A percentile compares a stretch with the other conserved stretches of the same genome.
Evolutionary conservation across 2,113 vertebrate genomes (phyloP).

Genomic region (Otocyon megalotis): DNA sequence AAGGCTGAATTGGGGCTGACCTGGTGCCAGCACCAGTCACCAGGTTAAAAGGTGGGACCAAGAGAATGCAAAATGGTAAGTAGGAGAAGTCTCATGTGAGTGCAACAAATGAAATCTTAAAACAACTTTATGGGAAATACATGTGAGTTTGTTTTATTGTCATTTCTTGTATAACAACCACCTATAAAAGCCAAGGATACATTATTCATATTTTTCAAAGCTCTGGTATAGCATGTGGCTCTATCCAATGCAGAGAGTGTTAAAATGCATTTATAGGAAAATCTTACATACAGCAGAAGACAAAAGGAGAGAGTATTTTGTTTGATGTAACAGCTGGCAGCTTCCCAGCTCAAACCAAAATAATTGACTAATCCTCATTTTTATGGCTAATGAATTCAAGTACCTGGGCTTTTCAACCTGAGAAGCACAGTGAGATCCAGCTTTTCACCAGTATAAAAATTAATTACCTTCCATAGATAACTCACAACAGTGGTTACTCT

Average conservation of each 20-base stretch:
- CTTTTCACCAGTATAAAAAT: constrained; percentile 32
- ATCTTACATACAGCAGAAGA: not conserved
- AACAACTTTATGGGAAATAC: not conserved
- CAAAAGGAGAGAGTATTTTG: not conserved
- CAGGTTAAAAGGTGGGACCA: not conserved
- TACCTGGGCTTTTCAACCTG: not conserved
- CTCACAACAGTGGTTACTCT: not conserved
- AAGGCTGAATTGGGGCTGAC: not conserved
- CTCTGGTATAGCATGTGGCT: not conserved
- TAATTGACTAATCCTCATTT: constrained; percentile 17
- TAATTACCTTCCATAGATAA: not conserved
- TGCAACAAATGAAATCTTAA: constrained; percentile 1
- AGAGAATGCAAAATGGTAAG: not conserved
- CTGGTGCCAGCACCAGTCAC: not conserved
- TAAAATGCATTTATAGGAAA: constrained; percentile 41
- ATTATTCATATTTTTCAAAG: constrained; percentile 33
- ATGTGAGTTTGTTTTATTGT: not conserved
- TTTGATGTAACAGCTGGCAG: not conserved
- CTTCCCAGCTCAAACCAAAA: constrained; percentile 31
- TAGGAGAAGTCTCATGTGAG: not conserved
- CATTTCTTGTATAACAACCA: not conserved
- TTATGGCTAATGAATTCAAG: not conserved
- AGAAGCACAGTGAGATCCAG: not conserved
- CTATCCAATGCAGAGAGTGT: not conserved
- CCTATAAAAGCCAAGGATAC: not conserved